Evolutionary conservation across 2,888 invertebrate species (phyloP).

Genomic region (Folsomia candida): DNA sequence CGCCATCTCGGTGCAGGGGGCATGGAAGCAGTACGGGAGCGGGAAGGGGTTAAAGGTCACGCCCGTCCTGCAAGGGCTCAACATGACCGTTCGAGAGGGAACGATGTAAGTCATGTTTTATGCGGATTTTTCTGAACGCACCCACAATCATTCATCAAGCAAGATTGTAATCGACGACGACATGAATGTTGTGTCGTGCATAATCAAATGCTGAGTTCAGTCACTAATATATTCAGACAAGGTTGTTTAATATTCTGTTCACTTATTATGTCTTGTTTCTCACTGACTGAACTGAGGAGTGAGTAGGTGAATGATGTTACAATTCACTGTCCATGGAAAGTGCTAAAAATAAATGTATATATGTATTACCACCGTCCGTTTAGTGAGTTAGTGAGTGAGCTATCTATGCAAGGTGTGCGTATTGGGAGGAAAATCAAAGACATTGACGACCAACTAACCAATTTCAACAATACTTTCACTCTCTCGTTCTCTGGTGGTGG

Average conservation of each 20-base stretch:
- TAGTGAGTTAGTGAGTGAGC: too few species aligned
- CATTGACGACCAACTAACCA: neutral
- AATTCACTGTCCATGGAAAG: constrained; percentile 1
- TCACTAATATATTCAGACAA: neutral
- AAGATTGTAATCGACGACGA: too few species aligned
- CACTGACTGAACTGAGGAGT: too few species aligned
- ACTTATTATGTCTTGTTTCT: neutral
- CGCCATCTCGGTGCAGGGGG: constrained; percentile 81
- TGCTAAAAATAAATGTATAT: constrained; percentile 3
- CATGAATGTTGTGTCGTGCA: too few species aligned
- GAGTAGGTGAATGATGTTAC: too few species aligned
- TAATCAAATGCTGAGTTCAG: too few species aligned
- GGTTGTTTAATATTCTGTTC: neutral
- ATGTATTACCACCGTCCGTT: neutral
- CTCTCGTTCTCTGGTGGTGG: neutral
- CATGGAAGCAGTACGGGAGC: constrained; percentile 85
- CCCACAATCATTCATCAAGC: too few species aligned
- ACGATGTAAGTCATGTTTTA: constrained; percentile 75
- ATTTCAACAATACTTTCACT: neutral
- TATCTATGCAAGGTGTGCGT: neutral
- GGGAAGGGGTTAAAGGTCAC: constrained; percentile 82
- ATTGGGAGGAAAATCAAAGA: constrained; percentile 1
- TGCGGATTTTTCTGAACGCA: too few species aligned
- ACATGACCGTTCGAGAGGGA: constrained; percentile 91
- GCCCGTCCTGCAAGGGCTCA: constrained; percentile 81